Evolutionary conservation across 2,113 vertebrate genomes (phyloP), one percentile per base, ranked within the genome.

Genomic region (Ochotona princeps): DNA sequence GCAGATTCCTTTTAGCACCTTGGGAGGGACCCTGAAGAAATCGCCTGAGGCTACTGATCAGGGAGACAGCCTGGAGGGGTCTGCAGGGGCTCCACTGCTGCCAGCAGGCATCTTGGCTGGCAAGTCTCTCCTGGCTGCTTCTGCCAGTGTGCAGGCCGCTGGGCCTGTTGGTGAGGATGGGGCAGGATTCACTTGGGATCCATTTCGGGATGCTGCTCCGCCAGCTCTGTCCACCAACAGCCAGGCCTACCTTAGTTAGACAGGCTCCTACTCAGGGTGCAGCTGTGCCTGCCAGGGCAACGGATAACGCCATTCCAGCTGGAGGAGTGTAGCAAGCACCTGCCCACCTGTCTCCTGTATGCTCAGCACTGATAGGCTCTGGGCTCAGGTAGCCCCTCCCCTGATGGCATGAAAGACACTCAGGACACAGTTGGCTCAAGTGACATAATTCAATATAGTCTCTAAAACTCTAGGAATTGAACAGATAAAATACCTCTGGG

Each of bases 401-500:
- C n/a, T 9, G 14, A 14, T 2, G 54, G 44, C 83, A 69, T 0
- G 6, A 78, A 94, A 92, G 61, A 95, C 75, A 74, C 9, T 80
- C 66, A 8, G 0, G 7, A 92, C 91, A 84, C 91, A 3, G 66
- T 94, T 97, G 32, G 91, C 92, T 97, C 96, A 96, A 97, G 97
- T 98, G 97, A 98, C 96, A 91, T 97, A 96, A 98, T 97, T 97
- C 97, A 98, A 98, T 98, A 98, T 98, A 98, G 98, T 98, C 98
- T 98, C 98, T 98, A 98, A 98, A 98, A 98, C 98, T 98, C 98
- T 98, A 98, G 98, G 97, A 98, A 97, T 97, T 84, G 96, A 98
- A 98, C 98, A 98, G 98, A 98, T 98, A 98, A 98, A 98, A 98
- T 98, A 98, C 98, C 96, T 98, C 97, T 98, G 97, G 96, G 97